Percentiles rank a stretch among this genome's conserved stretches.
These are phyloP conservation scores for Peromyscus nudipes DNA, from an alignment of 2,797 vertebrate species.

Conservation along the genomic window DNA sequence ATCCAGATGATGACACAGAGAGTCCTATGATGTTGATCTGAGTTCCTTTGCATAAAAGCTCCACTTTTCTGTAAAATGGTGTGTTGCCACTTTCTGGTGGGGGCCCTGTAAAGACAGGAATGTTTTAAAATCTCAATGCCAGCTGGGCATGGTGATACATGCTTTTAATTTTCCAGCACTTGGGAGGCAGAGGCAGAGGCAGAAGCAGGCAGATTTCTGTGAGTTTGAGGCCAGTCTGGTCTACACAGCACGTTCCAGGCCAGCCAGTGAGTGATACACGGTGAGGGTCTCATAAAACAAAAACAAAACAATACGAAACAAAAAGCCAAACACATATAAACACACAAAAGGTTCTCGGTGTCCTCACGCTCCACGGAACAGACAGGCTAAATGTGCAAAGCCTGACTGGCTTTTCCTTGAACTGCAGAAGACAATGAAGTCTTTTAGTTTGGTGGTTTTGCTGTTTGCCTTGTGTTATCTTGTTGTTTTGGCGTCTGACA, in stretches of 20 bases:
- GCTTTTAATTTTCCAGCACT: background rate
- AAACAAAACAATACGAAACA: background rate
- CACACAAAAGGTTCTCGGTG: background rate
- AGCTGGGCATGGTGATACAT: background rate
- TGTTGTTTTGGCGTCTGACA: background rate
- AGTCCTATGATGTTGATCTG: accelerated
- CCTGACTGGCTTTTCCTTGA: background rate
- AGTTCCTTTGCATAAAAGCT: background rate
- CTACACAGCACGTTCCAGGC: background rate
- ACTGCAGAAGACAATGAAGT: background rate
- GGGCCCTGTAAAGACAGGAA: background rate
- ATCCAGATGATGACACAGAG: background rate
- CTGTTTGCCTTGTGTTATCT: background rate
- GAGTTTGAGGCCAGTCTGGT: background rate
- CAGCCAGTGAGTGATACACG: background rate
- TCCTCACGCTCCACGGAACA: background rate
- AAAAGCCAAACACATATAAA: background rate
- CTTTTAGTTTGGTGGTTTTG: background rate
- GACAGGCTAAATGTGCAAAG: no score
- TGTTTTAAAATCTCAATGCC: background rate
- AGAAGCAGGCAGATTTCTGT: background rate
- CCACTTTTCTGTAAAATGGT: background rate
- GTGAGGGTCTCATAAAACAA: background rate
- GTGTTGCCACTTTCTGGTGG: accelerated
- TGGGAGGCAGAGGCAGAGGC: background rate